Base-by-base conservation (phyloP, 2,113 vertebrate species). In the Callocephalon fimbriatum region DNA sequence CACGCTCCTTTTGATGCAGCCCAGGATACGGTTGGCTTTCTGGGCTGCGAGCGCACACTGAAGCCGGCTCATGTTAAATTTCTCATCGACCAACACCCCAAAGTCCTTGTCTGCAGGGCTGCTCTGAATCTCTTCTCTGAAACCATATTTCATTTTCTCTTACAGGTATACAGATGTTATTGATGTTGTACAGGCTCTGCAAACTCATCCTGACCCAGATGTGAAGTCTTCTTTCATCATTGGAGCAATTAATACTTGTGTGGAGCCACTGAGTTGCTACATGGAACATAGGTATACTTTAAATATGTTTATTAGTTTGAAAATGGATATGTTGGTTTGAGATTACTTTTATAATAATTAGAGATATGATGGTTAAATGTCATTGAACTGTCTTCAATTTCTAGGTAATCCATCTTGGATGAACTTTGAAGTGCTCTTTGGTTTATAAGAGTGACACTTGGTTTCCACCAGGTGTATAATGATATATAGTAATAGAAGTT, bases 161-260 rank as follows among this genome's bases (percentile, higher is more conserved):
- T 72, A 7, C 97, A 99, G 99, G 61, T 99, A 99, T 70, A 99
- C 98, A 1, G 99, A 99, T 71, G 98, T 99, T n/a, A 97, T 99
- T 82, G 99, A 99, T 85, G 98, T 99, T 16, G 98, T 99, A 42
- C 99, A 99, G 96, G 99, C 99, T 44, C 96, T 99, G 81, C 98
- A 99, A 26, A 98, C 98, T 95, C 99, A 99, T 92, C 98, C 99
- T 40, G 99, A 99, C 75, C 98, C 98, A 15, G 96, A 97, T 6
- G 98, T 99, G 91, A 99, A 98, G 68, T 98, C 98, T 1, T 95
- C 97, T 67, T 99, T 99, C 79, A 65, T 95, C 91, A 98, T 99
- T 26, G 99, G 99, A 38, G 97, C 99, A 4, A 91, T 99, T 72
- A 99, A 98, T 2, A 98, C 98, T 45, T 99, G 99, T 13, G 98